A percentile compares a stretch with the other conserved stretches of the same genome.
Conservation (phyloP, 2,888 invertebrate genomes). For the Drosophila setosimentum region DNA sequence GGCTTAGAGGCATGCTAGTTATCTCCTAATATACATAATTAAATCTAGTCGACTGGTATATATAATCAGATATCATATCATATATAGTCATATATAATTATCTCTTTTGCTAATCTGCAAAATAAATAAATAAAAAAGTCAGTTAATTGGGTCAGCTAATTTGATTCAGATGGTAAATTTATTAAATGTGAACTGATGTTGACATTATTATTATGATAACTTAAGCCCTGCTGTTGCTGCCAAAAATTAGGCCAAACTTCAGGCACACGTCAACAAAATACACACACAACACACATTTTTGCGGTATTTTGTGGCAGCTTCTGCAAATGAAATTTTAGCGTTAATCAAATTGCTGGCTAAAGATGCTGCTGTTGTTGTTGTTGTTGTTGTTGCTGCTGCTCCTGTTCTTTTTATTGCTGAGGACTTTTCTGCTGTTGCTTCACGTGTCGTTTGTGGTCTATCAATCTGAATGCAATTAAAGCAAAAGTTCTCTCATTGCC, state of each 20-base stretch:
- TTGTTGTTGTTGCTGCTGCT: neutral
- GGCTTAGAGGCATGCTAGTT: neutral
- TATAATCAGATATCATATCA: too few relatives aligned
- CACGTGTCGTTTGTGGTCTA: constrained; percentile 42
- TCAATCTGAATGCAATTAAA: constrained; percentile 72
- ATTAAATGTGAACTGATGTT: neutral
- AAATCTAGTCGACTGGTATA: too few relatives aligned
- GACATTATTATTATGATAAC: constrained; percentile 1
- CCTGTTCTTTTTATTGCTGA: neutral
- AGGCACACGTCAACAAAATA: constrained; percentile 1
- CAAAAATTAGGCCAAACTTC: constrained; percentile 17
- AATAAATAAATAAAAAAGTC: neutral
- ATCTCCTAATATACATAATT: neutral
- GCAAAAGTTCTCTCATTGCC: constrained; percentile 59
- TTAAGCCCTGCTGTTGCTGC: neutral
- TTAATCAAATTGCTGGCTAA: constrained; percentile 61
- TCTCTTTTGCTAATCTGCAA: neutral
- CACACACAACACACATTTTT: constrained; percentile 22
- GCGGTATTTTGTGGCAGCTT: constrained; percentile 42
- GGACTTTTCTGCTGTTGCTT: constrained; percentile 8
- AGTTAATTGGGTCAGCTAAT: neutral
- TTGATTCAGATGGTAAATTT: neutral
- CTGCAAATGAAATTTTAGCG: neutral
- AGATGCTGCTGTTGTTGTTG: constrained; percentile 23
- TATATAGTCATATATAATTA: too few relatives aligned